Evolutionary conservation across 2,797 vertebrate genomes (phyloP).

Genomic region (Danio choprae): DNA sequence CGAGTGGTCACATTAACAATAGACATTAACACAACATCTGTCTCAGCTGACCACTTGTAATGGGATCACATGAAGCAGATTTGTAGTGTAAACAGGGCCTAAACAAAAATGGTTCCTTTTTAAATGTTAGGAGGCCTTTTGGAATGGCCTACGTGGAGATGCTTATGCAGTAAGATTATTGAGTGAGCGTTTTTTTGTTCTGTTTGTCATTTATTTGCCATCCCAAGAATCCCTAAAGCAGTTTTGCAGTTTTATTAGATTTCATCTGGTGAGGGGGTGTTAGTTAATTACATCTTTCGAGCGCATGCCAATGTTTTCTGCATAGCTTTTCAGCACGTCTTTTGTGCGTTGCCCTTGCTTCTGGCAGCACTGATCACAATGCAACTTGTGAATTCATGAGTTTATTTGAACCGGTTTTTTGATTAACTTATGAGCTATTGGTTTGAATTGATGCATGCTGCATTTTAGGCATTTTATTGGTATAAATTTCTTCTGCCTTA

Average conservation of each 20-base stretch:
- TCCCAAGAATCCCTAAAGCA: constrained; percentile 18
- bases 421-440: background rate
- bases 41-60: background rate
- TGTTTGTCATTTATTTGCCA: background rate
- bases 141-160: background rate
- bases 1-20: no score
- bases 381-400: background rate
- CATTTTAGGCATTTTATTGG: background rate
- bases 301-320: constrained; percentile 4
- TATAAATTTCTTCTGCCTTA: background rate
- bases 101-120: background rate
- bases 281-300: constrained; percentile 14
- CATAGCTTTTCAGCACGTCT: background rate
- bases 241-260: constrained; percentile 28
- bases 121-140: background rate
- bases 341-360: constrained; percentile 13
- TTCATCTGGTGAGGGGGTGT: constrained; percentile 16
- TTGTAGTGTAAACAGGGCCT: background rate
- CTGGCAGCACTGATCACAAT: constrained; percentile 1
- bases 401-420: background rate
- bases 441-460: background rate
- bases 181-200: constrained; percentile 1
- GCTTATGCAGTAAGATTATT: background rate
- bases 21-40: background rate
- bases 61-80: background rate